phyloP scores from a whole-genome alignment of 2,797 vertebrate species.

The Lophotriccus pileatus region DNA sequence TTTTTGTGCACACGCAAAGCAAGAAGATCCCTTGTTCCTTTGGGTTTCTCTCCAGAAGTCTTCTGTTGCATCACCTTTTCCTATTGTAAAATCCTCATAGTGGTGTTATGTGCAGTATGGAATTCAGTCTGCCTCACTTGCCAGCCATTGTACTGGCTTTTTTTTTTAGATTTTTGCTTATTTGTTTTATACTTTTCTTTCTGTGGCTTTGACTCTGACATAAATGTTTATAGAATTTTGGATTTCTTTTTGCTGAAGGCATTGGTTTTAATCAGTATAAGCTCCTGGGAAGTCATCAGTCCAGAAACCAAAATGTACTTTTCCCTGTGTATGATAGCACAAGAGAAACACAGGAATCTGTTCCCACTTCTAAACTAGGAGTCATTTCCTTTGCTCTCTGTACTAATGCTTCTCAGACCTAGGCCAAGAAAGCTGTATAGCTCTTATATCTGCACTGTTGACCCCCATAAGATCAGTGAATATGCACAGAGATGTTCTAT shows the following conservation, averaged over 20 bases:
- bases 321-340: background rate
- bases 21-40: background rate
- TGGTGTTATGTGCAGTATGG: background rate
- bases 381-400: background rate
- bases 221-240: conserved; percentile 53
- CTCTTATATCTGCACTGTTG: background rate
- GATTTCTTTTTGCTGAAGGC: background rate
- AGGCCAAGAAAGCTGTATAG: background rate
- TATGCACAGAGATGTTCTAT: background rate
- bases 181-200: conserved; percentile 40
- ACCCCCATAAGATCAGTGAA: background rate
- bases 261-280: background rate
- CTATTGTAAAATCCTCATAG: background rate
- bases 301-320: background rate
- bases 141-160: conserved; percentile 15
- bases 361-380: background rate
- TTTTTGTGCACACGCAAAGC: background rate
- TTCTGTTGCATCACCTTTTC: background rate
- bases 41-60: background rate
- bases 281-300: background rate
- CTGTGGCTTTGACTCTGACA: conserved; percentile 46
- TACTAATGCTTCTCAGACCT: background rate
- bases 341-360: background rate
- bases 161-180: background rate
- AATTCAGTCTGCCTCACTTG: conserved; percentile 24